A percentile compares a stretch with the other conserved stretches of the same genome.
These are phyloP conservation scores for Drosophila rhopaloa DNA, from an alignment of 1,140 invertebrate species.

Conservation along the genomic window DNA sequence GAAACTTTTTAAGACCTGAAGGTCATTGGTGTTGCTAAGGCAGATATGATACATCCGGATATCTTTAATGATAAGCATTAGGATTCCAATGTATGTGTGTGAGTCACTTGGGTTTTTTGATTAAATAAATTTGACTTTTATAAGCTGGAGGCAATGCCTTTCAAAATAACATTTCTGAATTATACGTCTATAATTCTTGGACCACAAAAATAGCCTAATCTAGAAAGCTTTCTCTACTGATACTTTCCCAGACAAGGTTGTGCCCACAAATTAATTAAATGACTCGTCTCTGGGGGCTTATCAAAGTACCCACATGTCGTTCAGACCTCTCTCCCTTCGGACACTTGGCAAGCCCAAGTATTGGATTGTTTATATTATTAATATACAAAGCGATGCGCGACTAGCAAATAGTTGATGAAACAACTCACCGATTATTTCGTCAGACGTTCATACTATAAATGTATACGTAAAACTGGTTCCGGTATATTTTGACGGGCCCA, in stretches of 20 bases:
- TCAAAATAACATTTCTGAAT: neutral
- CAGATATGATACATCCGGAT: slow-evolving; percentile 37
- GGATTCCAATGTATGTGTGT: slow-evolving; percentile 1
- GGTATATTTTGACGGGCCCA: slow-evolving; percentile 35
- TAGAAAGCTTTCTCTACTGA: neutral
- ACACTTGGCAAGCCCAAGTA: neutral
- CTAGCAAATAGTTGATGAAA: slow-evolving; percentile 50
- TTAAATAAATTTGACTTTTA: slow-evolving; percentile 1
- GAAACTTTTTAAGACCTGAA: slow-evolving; percentile 22
- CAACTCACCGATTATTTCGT: slow-evolving; percentile 34
- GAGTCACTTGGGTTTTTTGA: slow-evolving; percentile 11
- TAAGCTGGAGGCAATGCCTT: neutral
- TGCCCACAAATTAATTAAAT: neutral
- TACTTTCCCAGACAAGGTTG: slow-evolving; percentile 2
- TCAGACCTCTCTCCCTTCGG: neutral
- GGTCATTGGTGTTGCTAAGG: slow-evolving; percentile 34
- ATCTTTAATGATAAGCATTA: slow-evolving; percentile 19
- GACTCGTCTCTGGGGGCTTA: slow-evolving; percentile 5
- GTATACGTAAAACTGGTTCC: slow-evolving; percentile 28
- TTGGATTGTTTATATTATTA: slow-evolving; percentile 16
- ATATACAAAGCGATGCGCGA: slow-evolving; percentile 16
- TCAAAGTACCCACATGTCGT: slow-evolving; percentile 1
- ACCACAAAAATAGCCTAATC: neutral
- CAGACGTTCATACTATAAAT: slow-evolving; percentile 28
- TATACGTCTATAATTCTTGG: neutral